Percentiles rank a stretch among this genome's conserved stretches.
These are phyloP conservation scores for Remorina albescens DNA, from an alignment of 2,797 vertebrate species.

Conservation along the genomic window DNA sequence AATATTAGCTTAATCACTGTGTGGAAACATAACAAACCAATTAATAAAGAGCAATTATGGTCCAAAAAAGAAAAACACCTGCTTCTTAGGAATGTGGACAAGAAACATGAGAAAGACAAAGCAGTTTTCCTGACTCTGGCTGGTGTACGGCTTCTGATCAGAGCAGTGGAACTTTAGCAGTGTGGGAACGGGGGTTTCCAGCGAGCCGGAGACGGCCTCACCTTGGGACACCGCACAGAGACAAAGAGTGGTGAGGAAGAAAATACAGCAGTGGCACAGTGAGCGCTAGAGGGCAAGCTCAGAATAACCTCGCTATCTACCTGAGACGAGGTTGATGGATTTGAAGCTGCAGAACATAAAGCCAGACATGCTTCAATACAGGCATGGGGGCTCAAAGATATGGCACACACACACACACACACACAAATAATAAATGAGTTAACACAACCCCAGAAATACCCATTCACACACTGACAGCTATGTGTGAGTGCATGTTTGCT, in stretches of 20 bases:
- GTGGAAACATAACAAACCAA: not conserved
- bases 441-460: constrained; percentile 2
- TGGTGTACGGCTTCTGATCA: constrained; percentile 26
- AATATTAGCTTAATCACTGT: not conserved
- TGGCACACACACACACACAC: not conserved
- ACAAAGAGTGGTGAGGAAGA: constrained; percentile 73
- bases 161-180: constrained; percentile 65
- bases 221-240: constrained; percentile 56
- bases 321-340: constrained; percentile 69
- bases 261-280: constrained; percentile 50
- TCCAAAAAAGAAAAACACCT: constrained; percentile 26
- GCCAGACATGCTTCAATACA: constrained; percentile 1
- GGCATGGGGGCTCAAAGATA: not conserved
- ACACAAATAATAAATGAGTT: constrained; percentile 11
- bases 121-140: constrained; percentile 21
- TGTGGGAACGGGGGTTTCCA: constrained; percentile 79
- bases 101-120: constrained; percentile 59
- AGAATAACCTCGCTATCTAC: constrained; percentile 64
- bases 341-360: constrained; percentile 34
- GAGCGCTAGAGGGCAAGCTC: constrained; percentile 68
- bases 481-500: constrained; percentile 41
- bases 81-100: constrained; percentile 26
- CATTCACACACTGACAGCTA: constrained; percentile 30
- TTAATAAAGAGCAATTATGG: constrained; percentile 7
- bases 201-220: constrained; percentile 63